Conservation (phyloP, 2,113 vertebrate species). For the Saccopteryx leptura region DNA sequence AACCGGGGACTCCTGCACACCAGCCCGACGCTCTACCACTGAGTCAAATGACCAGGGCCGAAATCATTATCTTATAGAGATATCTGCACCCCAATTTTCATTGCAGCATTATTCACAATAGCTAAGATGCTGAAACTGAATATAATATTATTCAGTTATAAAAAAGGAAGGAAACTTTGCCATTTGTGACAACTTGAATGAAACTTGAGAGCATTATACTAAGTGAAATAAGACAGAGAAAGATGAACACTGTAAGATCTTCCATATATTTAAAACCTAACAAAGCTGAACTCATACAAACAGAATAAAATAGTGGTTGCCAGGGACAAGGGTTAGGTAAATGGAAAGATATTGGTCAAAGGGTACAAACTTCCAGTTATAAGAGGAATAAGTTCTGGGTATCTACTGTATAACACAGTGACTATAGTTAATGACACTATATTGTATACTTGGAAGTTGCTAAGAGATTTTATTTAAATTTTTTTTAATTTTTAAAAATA, state of each 20-base stretch:
- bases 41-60: neutral
- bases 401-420: neutral
- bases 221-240: neutral
- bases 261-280: neutral
- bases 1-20: too few species aligned
- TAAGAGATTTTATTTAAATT: neutral
- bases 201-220: neutral
- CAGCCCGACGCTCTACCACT: too few species aligned
- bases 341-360: neutral
- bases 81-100: neutral
- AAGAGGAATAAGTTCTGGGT: conserved; percentile 20
- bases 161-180: neutral
- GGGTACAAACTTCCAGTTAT: neutral
- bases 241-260: conserved; percentile 16
- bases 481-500: too few species aligned
- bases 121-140: neutral
- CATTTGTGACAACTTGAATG: neutral
- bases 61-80: neutral
- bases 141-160: neutral
- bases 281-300: neutral
- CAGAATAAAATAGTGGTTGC: neutral
- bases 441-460: neutral
- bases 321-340: neutral
- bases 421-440: neutral
- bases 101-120: conserved; percentile 5